phyloP scores from a whole-genome alignment of 1,140 invertebrate genomes.

The Pseudobourletiella spinata region DNA sequence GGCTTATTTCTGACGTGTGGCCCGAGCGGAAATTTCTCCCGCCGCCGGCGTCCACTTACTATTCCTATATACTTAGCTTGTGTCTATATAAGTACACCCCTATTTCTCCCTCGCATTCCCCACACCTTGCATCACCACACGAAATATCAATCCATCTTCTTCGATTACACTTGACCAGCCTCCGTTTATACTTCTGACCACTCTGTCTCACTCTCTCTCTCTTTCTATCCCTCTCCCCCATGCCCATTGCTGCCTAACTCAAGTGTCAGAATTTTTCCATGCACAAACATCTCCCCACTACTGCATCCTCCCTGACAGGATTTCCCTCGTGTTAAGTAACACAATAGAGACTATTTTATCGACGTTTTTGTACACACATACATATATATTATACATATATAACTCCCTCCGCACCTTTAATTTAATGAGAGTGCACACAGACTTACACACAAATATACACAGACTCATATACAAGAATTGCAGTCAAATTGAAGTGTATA shows the following conservation, averaged over 20 bases:
- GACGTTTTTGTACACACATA: too few species aligned
- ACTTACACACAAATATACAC: too few species aligned
- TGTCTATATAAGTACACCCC: too few species aligned
- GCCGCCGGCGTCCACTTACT: background rate
- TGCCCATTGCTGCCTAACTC: background rate
- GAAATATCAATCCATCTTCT: slow-evolving; percentile 32
- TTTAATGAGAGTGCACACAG: too few species aligned
- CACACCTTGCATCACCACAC: slow-evolving; percentile 12
- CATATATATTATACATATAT: too few species aligned
- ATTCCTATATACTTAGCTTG: background rate
- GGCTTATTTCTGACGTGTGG: background rate
- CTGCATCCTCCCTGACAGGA: background rate
- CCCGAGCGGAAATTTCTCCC: background rate
- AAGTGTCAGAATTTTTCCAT: background rate
- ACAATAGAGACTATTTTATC: background rate
- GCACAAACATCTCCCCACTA: background rate
- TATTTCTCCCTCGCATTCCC: too few species aligned
- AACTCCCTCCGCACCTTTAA: too few species aligned
- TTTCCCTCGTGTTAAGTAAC: background rate
- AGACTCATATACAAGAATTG: too few species aligned
- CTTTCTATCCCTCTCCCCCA: background rate
- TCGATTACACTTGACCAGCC: slow-evolving; percentile 12
- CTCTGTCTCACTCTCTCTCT: background rate
- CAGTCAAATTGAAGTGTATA: too few species aligned
- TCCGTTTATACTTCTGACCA: background rate